Evolutionary conservation across 2,113 vertebrate species (phyloP), one percentile per base, ranked within the genome.

Genomic region (Notarius lentiginosus): DNA sequence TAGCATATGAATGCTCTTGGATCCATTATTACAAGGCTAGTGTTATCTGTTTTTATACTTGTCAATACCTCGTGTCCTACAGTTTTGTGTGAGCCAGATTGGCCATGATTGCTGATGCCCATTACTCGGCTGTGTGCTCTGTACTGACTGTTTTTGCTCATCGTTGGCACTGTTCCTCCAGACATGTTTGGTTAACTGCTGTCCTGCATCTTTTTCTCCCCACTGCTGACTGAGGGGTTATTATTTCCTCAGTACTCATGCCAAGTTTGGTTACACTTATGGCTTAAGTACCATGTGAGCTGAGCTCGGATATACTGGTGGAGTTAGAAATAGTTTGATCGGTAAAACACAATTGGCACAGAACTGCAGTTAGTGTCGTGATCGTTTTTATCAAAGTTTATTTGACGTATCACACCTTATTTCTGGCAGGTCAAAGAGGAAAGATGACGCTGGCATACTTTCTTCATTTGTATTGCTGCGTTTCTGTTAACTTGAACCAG

Each of bases 81-180:
- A 76, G 22, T 24, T 51, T 22, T 47, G 2, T 53, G 22, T 10
- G 11, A 14, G 49, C 22, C 70, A 73, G 34, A 47, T 47, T 41
- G 70, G 34, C 34, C 2, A 47, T 47, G 70, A 47, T 73, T 20
- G 8, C 63, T 58, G 20, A 79, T 58, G 63, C 61, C 68, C 24
- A 60, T 61, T 53, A 47, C 27, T 85, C 70, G 49, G 47, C 47
- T 87, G 63, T 68, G 15, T 84, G 41, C 41, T 84, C 41, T 24
- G 56, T 81, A 49, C 34, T 30, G n/a, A 8, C n/a, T 68, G 41
- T 41, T 66, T 53, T 66, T 17, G 1, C 66, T 80, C 49, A 20
- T n/a, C 65, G 7, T 72, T 24, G 9, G 11, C 17, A 30, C 20
- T 18, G 34, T 87, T 11, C 47, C 7, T 61, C 24, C 73, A 12